A percentile compares a stretch with the other conserved stretches of the same genome.
Conservation (phyloP, 2,113 vertebrate genomes). For the Dicaeum eximium region DNA sequence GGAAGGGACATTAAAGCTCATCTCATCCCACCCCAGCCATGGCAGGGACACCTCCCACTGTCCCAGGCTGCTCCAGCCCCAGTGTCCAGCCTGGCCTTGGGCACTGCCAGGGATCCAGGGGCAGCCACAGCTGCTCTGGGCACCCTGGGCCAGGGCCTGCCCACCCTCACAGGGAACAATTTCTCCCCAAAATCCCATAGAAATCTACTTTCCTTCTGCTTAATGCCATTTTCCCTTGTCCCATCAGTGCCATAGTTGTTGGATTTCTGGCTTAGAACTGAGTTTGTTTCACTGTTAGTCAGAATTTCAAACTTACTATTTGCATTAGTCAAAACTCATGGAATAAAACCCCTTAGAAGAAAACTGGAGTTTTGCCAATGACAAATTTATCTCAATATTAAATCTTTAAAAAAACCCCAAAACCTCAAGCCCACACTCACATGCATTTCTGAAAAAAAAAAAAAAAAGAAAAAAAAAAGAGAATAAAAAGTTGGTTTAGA, state of each 20-base stretch:
- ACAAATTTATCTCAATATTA: background rate
- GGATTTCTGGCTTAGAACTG: background rate
- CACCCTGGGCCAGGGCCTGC: fast-evolving
- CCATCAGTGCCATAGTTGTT: background rate
- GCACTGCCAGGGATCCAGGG: background rate
- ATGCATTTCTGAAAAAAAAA: background rate
- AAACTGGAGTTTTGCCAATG: background rate
- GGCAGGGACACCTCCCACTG: background rate
- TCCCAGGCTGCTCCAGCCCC: background rate
- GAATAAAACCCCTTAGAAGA: background rate
- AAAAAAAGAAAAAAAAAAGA: no score
- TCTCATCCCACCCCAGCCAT: fast-evolving
- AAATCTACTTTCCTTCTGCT: background rate
- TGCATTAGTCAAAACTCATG: background rate
- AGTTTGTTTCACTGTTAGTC: background rate
- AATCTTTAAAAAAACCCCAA: fast-evolving
- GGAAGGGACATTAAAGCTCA: no score
- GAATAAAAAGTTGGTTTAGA: background rate
- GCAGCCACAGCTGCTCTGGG: background rate
- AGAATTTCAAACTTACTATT: background rate
- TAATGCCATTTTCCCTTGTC: background rate
- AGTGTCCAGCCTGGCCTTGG: background rate
- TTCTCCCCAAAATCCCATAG: fast-evolving
- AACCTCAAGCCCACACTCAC: background rate
- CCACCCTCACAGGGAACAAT: background rate